Evolutionary conservation across 2,888 invertebrate genomes (phyloP).

Genomic region (Pocota personata): DNA sequence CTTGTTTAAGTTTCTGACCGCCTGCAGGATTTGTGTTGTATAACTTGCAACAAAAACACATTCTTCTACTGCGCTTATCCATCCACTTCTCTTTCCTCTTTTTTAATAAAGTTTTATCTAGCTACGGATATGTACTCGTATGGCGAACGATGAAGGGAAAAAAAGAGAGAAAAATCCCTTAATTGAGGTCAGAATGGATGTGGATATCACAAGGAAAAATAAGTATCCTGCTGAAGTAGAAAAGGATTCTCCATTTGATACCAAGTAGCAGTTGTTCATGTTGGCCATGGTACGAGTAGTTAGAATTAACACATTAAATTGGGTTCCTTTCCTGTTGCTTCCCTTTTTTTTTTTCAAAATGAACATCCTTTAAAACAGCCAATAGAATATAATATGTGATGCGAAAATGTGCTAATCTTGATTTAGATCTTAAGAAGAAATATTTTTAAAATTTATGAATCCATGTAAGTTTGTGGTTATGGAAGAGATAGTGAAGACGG

Average conservation of each 20-base stretch:
- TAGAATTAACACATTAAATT: slow-evolving; percentile 30
- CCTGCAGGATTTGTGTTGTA: slow-evolving; percentile 33
- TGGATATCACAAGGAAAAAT: slow-evolving; percentile 2
- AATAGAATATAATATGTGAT: slow-evolving; percentile 22
- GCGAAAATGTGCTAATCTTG: slow-evolving; percentile 25
- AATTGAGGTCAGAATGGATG: slow-evolving; percentile 27
- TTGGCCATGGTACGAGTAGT: slow-evolving; percentile 14
- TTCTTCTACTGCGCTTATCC: not conserved
- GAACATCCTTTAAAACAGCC: not conserved
- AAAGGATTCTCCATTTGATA: slow-evolving; percentile 24
- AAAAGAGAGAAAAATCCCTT: slow-evolving; percentile 9
- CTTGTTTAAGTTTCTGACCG: not conserved
- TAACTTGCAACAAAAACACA: slow-evolving; percentile 22
- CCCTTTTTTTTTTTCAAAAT: not conserved
- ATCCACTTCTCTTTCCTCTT: not conserved
- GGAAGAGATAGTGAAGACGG: no score
- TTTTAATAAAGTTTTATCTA: slow-evolving; percentile 33
- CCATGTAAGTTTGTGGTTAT: no score
- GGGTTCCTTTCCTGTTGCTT: slow-evolving; percentile 13
- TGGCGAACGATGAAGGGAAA: not conserved
- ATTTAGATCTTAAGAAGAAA: not conserved
- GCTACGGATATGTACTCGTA: no score
- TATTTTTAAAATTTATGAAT: no score
- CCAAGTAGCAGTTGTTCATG: slow-evolving; percentile 30
- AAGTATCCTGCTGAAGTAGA: slow-evolving; percentile 8